phyloP scores from a whole-genome alignment of 64 coral and sea anemone genomes.

The Orbicella faveolata region DNA sequence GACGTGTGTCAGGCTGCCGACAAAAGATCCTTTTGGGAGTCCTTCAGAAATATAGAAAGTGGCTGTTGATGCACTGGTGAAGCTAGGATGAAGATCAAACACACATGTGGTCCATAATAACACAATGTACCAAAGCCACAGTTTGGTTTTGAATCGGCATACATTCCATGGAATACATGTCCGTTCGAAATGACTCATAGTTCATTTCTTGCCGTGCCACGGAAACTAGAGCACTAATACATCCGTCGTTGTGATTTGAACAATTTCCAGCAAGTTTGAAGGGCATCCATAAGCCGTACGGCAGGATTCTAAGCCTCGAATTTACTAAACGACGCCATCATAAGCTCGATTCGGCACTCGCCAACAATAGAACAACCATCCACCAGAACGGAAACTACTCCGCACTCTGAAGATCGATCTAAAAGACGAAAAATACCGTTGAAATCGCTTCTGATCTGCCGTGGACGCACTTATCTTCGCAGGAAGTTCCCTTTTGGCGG shows the following conservation, averaged over 20 bases:
- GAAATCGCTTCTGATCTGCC: neutral
- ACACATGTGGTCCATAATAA: conserved; percentile 32
- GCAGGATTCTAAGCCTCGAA: neutral
- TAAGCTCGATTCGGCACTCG: conserved; percentile 10
- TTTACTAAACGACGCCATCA: conserved; percentile 18
- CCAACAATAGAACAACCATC: conserved; percentile 2
- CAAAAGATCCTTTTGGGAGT: conserved; percentile 16
- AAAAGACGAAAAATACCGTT: neutral
- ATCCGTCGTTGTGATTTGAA: neutral
- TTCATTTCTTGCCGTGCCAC: neutral
- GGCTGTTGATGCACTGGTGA: conserved; percentile 8
- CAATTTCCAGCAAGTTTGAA: neutral
- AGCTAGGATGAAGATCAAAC: conserved; percentile 27
- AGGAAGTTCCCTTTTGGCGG: neutral
- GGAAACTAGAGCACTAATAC: neutral
- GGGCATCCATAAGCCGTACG: neutral
- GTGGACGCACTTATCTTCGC: neutral
- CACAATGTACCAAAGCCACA: conserved; percentile 9
- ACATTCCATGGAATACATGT: conserved; percentile 21
- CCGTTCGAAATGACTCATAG: neutral
- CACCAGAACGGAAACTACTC: neutral
- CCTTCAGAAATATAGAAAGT: conserved; percentile 34
- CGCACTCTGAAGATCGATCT: neutral
- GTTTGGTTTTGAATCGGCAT: conserved; percentile 17
- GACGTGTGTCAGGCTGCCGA: conserved; percentile 3